Evolutionary conservation across 2,797 vertebrate species (phyloP), one percentile per base, ranked within the genome.

Genomic region (Myotis findleyi): DNA sequence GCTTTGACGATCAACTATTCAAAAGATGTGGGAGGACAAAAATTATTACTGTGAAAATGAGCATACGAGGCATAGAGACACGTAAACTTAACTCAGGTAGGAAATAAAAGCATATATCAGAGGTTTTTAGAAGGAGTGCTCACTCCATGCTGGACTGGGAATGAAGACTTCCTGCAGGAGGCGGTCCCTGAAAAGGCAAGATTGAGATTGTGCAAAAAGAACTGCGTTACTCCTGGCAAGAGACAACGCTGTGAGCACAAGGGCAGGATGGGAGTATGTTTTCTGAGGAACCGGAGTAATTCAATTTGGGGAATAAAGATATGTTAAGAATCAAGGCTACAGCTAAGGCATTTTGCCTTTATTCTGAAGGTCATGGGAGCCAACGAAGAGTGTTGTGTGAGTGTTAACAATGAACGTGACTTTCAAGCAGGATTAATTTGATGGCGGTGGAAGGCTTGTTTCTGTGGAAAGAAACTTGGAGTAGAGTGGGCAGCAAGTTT

Each of bases 1-100:
- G 47, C 47, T 96, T 75, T 57, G 83, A 62, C 6, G 51, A 75
- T 86, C 79, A 87, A 27, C 97, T 97, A 53, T 68, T 82, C 68
- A 87, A 91, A 92, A 96, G 79, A 95, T 3, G 38, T 23, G 11
- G 53, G 21, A 69, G 7, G 14, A 88, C 64, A 86, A 84, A 80
- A 83, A 86, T 57, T 49, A 88, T 89, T 66, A 44, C 41, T 81
- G 38, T 25, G 47, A 64, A 64, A 95, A 72, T 7, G 83, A 17
- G 9, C 5, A 41, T 27, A 66, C 10, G 3, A 41, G n/a, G 11
- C 25, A 30, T 2, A 47, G 5, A 73, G 41, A 49, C 7, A 49
- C 16, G 23, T 23, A n/a, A 62, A 93, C 14, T 55, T 94, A 82
- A 57, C 41, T 73, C 53, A 82, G 55, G 38, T 0, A 6, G 27